Evolutionary conservation across 2,888 invertebrate species (phyloP).

Genomic region (Notodonta ziczac): DNA sequence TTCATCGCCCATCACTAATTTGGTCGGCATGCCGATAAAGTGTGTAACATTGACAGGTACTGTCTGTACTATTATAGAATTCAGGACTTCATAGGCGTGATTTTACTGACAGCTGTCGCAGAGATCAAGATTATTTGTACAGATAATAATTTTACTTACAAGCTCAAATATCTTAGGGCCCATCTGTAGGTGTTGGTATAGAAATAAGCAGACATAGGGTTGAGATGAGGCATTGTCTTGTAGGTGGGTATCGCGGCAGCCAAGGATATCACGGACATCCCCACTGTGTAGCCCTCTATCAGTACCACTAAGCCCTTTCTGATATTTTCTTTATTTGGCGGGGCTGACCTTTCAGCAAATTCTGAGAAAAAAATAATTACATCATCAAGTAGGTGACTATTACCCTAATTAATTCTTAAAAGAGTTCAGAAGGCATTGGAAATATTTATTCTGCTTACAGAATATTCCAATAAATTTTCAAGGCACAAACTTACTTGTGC

Average conservation of each 20-base stretch:
- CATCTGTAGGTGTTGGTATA: conserved; percentile 65
- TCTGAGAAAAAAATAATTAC: conserved; percentile 38
- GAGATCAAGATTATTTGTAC: no score
- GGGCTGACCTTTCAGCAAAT: conserved; percentile 12
- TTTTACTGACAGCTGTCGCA: no score
- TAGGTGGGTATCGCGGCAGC: conserved; percentile 42
- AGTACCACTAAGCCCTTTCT: conserved; percentile 50
- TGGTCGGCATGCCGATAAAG: no score
- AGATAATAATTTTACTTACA: conserved; percentile 53
- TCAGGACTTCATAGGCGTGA: no score
- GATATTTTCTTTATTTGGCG: conserved; percentile 43
- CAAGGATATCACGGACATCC: conserved; percentile 52
- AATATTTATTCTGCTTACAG: no score
- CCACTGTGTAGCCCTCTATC: conserved; percentile 56
- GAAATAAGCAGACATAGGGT: conserved; percentile 54
- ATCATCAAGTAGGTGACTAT: neutral
- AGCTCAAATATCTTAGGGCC: conserved; percentile 59
- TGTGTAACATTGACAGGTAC: no score
- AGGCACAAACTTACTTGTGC: no score
- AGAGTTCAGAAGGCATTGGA: no score
- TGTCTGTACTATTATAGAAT: no score
- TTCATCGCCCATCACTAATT: no score
- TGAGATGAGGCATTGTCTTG: conserved; percentile 46
- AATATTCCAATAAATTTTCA: no score
- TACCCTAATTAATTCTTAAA: no score